Evolutionary conservation across 2,797 vertebrate species (phyloP), one percentile per base, ranked within the genome.

Genomic region (Calcarius lapponicus): DNA sequence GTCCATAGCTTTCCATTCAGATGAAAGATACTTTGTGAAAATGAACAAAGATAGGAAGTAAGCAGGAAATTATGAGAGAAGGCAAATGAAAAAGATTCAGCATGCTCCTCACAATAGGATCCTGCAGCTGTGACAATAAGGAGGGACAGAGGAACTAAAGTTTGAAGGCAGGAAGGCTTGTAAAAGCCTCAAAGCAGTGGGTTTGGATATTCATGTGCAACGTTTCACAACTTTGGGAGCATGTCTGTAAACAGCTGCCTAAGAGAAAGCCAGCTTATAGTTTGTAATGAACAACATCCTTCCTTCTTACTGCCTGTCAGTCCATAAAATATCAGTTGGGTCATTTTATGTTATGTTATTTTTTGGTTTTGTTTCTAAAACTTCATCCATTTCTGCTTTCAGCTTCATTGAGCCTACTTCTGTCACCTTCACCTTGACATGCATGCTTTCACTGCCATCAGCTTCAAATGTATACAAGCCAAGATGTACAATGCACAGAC

Each of bases 21-120:
- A 80, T 45, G 13, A 92, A 94, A 75, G 43, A 73, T 21, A 70
- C 17, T 79, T 78, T 50, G 16, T 32, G 25, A 81, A 93, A 93
- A 79, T 65, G 31, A 94, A 72, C 25, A 34, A 95, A 86, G 64
- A 62, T 7, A 88, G 48, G 51, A 85, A 80, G 47, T 25, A 69
- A 90, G 43, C 47, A 80, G 40, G n/a, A 93, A 61, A 87, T 65
- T 84, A 50, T 12, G 43, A 58, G 11, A 19, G 42, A 92, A 82
- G 17, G 4, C 11, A 70, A 81, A 87, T 34, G 11, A 48, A 66
- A 75, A 66, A 65, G 34, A 51, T 53, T 81, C 65, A 65, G 38
- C 26, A 10, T 38, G 42, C 4, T 92, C 24, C n/a, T 66, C 69
- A 34, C 32, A 84, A 71, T 19, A 85, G 32, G 38, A 86, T 81